Evolutionary conservation across 92 coral and sea anemone genomes (phyloP).

Genomic region (Galaxea fascicularis): DNA sequence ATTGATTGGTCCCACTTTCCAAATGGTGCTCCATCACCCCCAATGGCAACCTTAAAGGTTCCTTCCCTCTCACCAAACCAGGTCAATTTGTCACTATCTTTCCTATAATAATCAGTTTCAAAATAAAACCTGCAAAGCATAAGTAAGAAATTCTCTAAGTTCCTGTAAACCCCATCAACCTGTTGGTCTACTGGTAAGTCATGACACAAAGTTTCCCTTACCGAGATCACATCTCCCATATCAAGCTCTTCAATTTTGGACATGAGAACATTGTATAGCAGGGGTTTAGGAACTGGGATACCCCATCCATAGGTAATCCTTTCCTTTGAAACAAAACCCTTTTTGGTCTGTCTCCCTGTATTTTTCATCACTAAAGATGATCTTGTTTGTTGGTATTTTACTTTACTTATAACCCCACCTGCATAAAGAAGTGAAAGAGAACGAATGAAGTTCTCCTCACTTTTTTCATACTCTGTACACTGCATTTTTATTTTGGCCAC

Average conservation of each 20-base stretch:
- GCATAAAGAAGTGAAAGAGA: conserved; percentile 71
- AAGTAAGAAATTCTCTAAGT: conserved; percentile 52
- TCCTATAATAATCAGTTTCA: conserved; percentile 58
- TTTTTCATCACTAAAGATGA: conserved; percentile 49
- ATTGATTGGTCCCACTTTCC: conserved; percentile 64
- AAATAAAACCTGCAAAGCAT: conserved; percentile 53
- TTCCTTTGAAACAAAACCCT: conserved; percentile 48
- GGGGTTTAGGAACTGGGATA: conserved; percentile 50
- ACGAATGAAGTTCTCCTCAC: conserved; percentile 38
- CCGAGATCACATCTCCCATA: conserved; percentile 58
- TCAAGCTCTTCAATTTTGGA: conserved; percentile 40
- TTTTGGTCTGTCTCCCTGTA: conserved; percentile 60
- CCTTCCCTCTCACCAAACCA: conserved; percentile 70
- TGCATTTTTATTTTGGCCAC: neutral
- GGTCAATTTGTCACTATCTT: conserved; percentile 50
- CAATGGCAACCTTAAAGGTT: conserved; percentile 67
- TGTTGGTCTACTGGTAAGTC: conserved; percentile 49
- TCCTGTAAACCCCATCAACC: conserved; percentile 64
- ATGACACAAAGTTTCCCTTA: conserved; percentile 39
- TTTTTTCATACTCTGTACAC: conserved; percentile 39
- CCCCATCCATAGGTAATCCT: conserved; percentile 49
- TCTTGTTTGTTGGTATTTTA: conserved; percentile 67
- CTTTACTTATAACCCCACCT: conserved; percentile 64
- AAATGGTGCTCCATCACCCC: conserved; percentile 69
- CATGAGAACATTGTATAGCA: conserved; percentile 55